phyloP scores from a whole-genome alignment of 35 echinoderm and acorn worm species.

The Antedon bifida region DNA sequence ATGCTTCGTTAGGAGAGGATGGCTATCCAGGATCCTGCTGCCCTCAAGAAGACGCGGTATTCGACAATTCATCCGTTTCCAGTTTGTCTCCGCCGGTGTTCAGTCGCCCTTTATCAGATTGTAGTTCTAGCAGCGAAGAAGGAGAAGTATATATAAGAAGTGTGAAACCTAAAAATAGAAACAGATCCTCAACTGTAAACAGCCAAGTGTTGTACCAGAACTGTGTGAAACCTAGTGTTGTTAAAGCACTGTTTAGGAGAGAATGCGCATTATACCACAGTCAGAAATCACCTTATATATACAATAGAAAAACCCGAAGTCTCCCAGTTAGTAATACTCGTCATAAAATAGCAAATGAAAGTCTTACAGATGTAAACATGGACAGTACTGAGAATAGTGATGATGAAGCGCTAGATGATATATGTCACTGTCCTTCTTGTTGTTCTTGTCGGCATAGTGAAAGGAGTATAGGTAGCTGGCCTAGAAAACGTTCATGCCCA shows the following conservation, averaged over 20 bases:
- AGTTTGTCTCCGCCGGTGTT: slow-evolving; percentile 40
- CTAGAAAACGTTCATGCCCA: slow-evolving; percentile 75
- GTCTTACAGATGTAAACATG: neutral
- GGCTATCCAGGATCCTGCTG: slow-evolving; percentile 15
- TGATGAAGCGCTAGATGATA: neutral
- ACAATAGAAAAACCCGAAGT: neutral
- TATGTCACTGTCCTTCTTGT: slow-evolving; percentile 89
- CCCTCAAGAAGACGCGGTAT: slow-evolving; percentile 57
- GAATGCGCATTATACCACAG: neutral
- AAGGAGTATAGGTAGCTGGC: slow-evolving; percentile 65
- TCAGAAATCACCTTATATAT: neutral
- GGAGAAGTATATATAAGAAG: slow-evolving; percentile 4
- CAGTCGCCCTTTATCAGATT: slow-evolving; percentile 69
- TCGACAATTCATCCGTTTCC: slow-evolving; percentile 83
- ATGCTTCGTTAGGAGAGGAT: slow-evolving; percentile 38
- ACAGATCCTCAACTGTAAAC: slow-evolving; percentile 1
- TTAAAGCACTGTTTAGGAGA: slow-evolving; percentile 51
- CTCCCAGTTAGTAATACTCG: neutral
- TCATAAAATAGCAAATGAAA: neutral
- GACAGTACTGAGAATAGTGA: neutral
- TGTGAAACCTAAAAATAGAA: neutral
- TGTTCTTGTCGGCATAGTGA: slow-evolving; percentile 65
- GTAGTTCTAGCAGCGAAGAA: slow-evolving; percentile 77
- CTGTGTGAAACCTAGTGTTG: slow-evolving; percentile 80
- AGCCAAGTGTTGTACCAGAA: slow-evolving; percentile 76